These are phyloP conservation scores for Cacoxenus indagator DNA, from an alignment of 2,888 invertebrate genomes.

Conservation along the genomic window DNA sequence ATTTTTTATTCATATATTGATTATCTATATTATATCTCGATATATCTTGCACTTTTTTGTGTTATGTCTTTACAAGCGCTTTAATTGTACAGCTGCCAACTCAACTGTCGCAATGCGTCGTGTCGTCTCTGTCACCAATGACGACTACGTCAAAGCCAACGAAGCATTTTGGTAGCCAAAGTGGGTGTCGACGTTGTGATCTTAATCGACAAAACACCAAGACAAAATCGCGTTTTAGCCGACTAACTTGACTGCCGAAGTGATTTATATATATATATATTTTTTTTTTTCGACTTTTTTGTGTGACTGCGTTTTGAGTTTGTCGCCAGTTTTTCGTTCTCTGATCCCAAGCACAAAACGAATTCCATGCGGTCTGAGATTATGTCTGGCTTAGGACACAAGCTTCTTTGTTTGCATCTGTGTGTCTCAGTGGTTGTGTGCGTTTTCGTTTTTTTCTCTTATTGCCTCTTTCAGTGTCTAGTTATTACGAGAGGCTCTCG, in stretches of 20 bases:
- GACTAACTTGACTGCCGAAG: too few species aligned
- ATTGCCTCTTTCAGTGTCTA: background rate
- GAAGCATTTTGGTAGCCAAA: conserved; percentile 29
- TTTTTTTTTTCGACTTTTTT: too few species aligned
- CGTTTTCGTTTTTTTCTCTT: conserved; percentile 33
- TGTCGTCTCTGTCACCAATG: background rate
- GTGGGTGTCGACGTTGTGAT: conserved; percentile 40
- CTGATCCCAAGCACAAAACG: conserved; percentile 35
- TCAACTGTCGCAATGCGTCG: conserved; percentile 46
- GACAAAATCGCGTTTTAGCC: conserved; percentile 21
- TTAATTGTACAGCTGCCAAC: conserved; percentile 46
- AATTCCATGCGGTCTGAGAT: conserved; percentile 64
- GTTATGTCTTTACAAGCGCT: conserved; percentile 26
- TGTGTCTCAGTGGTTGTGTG: conserved; percentile 32
- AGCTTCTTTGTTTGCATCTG: conserved; percentile 17
- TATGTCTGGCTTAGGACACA: conserved; percentile 60
- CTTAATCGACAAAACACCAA: conserved; percentile 41
- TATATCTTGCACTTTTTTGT: background rate
- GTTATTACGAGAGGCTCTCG: background rate
- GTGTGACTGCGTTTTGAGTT: background rate
- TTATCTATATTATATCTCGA: background rate
- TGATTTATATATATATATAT: too few species aligned
- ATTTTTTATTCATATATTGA: conserved; percentile 11
- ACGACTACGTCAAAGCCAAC: background rate
- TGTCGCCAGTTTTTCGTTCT: background rate